Base-by-base conservation (phyloP, 2,113 vertebrate genomes). In the Eubucco bourcierii region DNA sequence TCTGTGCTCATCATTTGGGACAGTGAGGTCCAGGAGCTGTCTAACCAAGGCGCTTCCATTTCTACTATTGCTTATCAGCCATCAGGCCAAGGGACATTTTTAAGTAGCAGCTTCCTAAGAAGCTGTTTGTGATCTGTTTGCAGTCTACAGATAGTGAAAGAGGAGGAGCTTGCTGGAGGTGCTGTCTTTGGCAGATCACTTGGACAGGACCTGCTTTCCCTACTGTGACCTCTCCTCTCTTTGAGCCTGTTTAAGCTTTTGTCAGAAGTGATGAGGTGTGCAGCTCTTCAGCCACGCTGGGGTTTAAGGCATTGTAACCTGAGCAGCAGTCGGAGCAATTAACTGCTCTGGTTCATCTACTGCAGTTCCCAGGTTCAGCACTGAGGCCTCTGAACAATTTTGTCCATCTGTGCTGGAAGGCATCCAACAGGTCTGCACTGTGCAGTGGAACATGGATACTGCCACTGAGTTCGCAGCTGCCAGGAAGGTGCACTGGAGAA, bases 391-490 rank as follows among this genome's bases (percentile, higher is more conserved):
- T 2, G 47, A 64, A 2, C 24, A 2, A n/a, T 44, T 81, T 27
- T 46, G 67, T 63, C 34, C 89, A 39, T 95, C 91, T 94, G 92
- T 56, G 87, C 88, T 92, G 94, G 74, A 78, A 81, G 59, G 72
- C 56, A 39, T 58, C 95, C 94, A 74, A 3, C 71, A 88, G 92
- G 31, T 74, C 84, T 70, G 72, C 17, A 4, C 27, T 24, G 65
- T 4, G 11, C 66, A 18, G 33, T 2, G 27, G 70, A 41, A 41
- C 81, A 7, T 4, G 46, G 70, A 37, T n/a, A 13, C 46, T 19
- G 80, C 20, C 19, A 15, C 3, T 7, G 34, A 67, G 60, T 73
- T 61, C 88, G 92, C 92, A 93, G 96, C 92, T 88, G 90, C 61
- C 50, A 61, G 84, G 83, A 71, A 41, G 84, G 66, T 66, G 61